Evolutionary conservation across 64 coral and sea anemone genomes (phyloP), one percentile per base, ranked within the genome.

Genomic region (Astreopora myriophthalma): DNA sequence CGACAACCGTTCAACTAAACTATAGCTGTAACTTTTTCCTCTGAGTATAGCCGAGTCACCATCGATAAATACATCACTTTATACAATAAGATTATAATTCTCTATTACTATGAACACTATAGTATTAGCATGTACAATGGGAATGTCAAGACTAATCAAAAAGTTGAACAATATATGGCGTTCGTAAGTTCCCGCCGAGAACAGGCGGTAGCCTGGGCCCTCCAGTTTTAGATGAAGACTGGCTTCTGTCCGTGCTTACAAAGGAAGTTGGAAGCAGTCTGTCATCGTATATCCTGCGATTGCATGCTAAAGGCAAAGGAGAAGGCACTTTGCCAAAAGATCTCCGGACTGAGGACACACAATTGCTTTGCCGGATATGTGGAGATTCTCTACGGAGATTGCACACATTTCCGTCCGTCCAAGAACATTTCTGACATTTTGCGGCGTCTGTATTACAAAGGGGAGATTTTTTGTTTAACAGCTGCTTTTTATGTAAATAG

Each of bases 141-240:
- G 12, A 58, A 26, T 25, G 26, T 36, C 14, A 38, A 14, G 23
- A 9, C 79, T 67, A 95, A 17, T 95, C 93, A 79, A 95, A 95
- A 0, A 95, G 87, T 76, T 95, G 93, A 51, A 91, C 93, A 80
- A 95, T 95, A 34, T 76, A 16, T 57, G 93, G 93, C 12, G 93
- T 95, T 8, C 30, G 7, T 13, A 31, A 3, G 4, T 46, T 39
- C 34, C 49, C 27, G 24, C 49, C 27, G 24, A 40, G 11, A 36
- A 91, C 22, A 1, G 63, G 64, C 32, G 64, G 66, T 3, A 49
- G 16, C 13, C 58, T 68, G 12, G 9, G 69, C 38, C 13, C 67
- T 16, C 8, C 29, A 37, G 44, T 68, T 46, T 63, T 46, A 25
- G 22, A 6, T 39, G 63, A 81, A 48, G 22, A 8, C 61, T 76